Evolutionary conservation across 2,888 invertebrate species (phyloP).

Genomic region (Dysmachus trigonus): DNA sequence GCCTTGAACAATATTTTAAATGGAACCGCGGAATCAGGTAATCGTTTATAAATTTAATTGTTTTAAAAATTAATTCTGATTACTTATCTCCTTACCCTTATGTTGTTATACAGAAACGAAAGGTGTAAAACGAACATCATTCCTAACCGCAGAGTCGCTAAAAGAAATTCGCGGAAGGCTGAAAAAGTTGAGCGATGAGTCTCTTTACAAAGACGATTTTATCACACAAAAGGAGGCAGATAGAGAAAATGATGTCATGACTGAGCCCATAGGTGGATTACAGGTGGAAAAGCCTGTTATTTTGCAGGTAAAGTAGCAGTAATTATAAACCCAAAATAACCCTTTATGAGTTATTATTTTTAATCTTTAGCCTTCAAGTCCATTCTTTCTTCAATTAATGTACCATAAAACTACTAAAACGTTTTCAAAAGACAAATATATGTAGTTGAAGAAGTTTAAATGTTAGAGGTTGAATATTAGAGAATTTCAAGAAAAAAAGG

Average conservation of each 20-base stretch:
- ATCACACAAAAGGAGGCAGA: slow-evolving; percentile 50
- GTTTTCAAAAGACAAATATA: too few relatives aligned
- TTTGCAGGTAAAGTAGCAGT: slow-evolving; percentile 21
- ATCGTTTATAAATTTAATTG: not conserved
- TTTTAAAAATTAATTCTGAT: not conserved
- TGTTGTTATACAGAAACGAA: slow-evolving; percentile 20
- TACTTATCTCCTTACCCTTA: not conserved
- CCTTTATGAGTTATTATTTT: too few relatives aligned
- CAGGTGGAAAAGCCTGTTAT: slow-evolving; percentile 25
- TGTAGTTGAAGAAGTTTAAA: too few relatives aligned
- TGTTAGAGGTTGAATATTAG: too few relatives aligned
- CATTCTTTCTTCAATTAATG: too few relatives aligned
- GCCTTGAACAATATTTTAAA: slow-evolving; percentile 67
- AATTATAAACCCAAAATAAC: too few relatives aligned
- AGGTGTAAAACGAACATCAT: slow-evolving; percentile 55
- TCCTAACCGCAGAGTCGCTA: slow-evolving; percentile 70
- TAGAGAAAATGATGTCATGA: slow-evolving; percentile 44
- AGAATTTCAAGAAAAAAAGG: too few relatives aligned
- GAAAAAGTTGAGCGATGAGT: slow-evolving; percentile 66
- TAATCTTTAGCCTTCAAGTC: too few relatives aligned
- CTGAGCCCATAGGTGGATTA: not conserved
- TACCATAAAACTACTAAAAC: too few relatives aligned
- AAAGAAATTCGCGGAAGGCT: slow-evolving; percentile 70
- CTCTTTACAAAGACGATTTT: slow-evolving; percentile 64
- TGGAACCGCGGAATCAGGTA: slow-evolving; percentile 49